These are phyloP conservation scores for Astropecten irregularis DNA, from an alignment of 53 echinoderm and acorn worm genomes.

Conservation along the genomic window DNA sequence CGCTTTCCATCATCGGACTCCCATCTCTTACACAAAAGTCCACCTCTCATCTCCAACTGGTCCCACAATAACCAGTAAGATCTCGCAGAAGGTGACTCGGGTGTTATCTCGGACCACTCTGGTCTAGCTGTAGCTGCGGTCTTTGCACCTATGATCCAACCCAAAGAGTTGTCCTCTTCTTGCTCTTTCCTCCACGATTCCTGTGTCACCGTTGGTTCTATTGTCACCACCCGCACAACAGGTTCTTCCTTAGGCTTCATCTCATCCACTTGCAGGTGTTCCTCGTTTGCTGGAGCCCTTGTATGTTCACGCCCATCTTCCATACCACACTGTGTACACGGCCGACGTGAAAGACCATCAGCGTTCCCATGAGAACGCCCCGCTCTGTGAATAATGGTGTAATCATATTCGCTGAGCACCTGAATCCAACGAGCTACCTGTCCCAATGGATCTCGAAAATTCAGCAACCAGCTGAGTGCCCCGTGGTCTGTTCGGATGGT, in stretches of 20 bases:
- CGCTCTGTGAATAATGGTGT: constrained; percentile 14
- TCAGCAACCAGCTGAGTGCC: constrained; percentile 29
- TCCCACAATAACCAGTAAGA: constrained; percentile 40
- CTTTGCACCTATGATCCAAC: constrained; percentile 8
- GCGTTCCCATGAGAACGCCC: constrained; percentile 34
- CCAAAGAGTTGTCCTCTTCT: not conserved
- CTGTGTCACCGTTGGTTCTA: not conserved
- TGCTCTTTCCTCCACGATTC: not conserved
- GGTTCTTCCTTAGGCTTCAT: not conserved
- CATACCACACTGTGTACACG: constrained; percentile 18
- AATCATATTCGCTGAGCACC: constrained; percentile 23
- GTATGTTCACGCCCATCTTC: not conserved
- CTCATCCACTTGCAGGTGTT: not conserved
- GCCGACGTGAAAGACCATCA: constrained; percentile 24
- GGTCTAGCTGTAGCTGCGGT: not conserved
- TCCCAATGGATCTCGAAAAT: constrained; percentile 43
- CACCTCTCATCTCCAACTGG: constrained; percentile 13
- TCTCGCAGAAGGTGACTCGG: not conserved
- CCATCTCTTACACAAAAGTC: constrained; percentile 28
- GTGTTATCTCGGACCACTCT: constrained; percentile 12
- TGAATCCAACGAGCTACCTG: constrained; percentile 51
- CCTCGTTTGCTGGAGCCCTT: not conserved
- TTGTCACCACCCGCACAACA: not conserved
- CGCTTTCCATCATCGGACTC: too few species aligned
- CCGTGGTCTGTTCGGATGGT: constrained; percentile 38